Evolutionary conservation across 1,140 invertebrate species (phyloP), one percentile per base, ranked within the genome.

Genomic region (Ostrea denselamellosa): DNA sequence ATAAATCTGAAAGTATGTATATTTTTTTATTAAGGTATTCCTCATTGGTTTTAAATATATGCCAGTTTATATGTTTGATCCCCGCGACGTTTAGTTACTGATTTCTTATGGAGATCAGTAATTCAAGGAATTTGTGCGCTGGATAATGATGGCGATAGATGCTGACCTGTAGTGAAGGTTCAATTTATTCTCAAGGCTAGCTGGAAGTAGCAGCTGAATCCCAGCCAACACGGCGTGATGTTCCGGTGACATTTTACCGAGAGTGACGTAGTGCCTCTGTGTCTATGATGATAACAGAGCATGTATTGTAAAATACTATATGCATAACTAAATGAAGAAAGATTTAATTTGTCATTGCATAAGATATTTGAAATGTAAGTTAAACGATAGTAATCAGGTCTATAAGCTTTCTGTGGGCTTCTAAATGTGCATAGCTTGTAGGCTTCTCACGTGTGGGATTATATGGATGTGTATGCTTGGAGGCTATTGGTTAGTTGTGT

Each of bases 1-100:
- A 93, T 34, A 84, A 90, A 91, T 52, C 92, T 92, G 77, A 17
- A 86, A 28, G 17, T n/a, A 85, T 52, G 0, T 7, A 87, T 22
- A 51, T 22, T 83, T 44, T 9, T 83, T 17, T 62, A 58, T 65
- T 19, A 22, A 52, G n/a, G n/a, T 34, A 44, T n/a, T 44, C 5
- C 34, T n/a, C n/a, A n/a, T n/a, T 44, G 34, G 1, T 44, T 44
- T 44, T 44, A 5, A 44, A 44, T 2, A 44, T 44, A 44, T 44
- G 34, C 34, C 34, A 44, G 34, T 44, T 44, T 44, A 44, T 44
- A 44, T 2, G 34, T 44, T 44, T 44, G 34, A 44, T 44, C 34
- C 34, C 34, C 5, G 34, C 5, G 34, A 44, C 34, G 34, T 44
- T 44, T 44, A 44, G 34, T 44, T 1, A 44, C 34, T 44, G 34